A percentile compares a stretch with the other conserved stretches of the same genome.
phyloP scores from a whole-genome alignment of 1,140 invertebrate species.

The Atta cephalotes region DNA sequence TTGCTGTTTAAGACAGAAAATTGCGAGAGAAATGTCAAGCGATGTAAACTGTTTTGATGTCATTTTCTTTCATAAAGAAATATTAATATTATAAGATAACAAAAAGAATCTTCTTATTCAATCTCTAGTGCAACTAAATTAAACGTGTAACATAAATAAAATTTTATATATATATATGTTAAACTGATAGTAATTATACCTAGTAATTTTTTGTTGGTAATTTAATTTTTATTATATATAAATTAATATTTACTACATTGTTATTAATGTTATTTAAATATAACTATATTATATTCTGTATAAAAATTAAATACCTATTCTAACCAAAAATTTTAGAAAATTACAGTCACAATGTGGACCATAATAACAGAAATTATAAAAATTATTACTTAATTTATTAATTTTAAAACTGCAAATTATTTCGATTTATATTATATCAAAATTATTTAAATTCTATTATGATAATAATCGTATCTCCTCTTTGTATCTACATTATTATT shows the following conservation, averaged over 20 bases:
- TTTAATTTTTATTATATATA: slow-evolving; percentile 3
- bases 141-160: neutral
- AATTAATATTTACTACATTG: neutral
- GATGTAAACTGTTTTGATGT: neutral
- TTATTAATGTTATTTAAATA: neutral
- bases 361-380: neutral
- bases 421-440: slow-evolving; percentile 5
- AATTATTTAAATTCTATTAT: neutral
- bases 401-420: neutral
- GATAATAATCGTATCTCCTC: neutral
- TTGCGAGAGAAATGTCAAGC: slow-evolving; percentile 34
- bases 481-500: neutral
- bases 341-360: neutral
- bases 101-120: neutral
- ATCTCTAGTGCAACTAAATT: neutral
- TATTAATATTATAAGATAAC: neutral
- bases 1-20: slow-evolving; percentile 36
- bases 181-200: neutral
- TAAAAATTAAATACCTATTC: neutral
- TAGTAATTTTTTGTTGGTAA: neutral
- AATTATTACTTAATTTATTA: neutral
- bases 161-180: too few species aligned
- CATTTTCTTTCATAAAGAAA: neutral
- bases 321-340: neutral
- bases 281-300: neutral